Evolutionary conservation across 1,140 invertebrate genomes (phyloP), one percentile per base, ranked within the genome.

Genomic region (Chymomyza costata): DNA sequence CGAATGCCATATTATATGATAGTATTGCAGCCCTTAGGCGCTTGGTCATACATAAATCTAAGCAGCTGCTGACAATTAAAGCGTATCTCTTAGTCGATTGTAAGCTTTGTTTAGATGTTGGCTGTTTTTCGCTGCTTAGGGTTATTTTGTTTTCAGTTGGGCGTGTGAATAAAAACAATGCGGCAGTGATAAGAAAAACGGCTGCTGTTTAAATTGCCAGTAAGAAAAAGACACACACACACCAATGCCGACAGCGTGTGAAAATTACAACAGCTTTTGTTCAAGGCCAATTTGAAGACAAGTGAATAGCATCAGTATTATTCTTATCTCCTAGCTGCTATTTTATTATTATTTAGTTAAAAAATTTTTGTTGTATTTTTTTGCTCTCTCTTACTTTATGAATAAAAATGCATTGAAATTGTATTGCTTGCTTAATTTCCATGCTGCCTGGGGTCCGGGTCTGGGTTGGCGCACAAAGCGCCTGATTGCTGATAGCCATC

Each of bases 401-500:
- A n/a, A n/a, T 30, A 51, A 37, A 57, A 70, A 66, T 76, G 70
- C 70, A 76, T 70, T 46, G 37, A 34, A 31, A 25, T 11, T 11
- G 31, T 47, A 44, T 46, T 1, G 17, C 11, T 25, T 31, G 14
- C 25, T 39, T 38, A 21, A 40, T 39, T 18, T 35, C n/a, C n/a
- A n/a, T n/a, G n/a, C n/a, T n/a, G n/a, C n/a, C n/a, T n/a, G n/a
- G n/a, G n/a, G n/a, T n/a, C n/a, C n/a, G n/a, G n/a, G n/a, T 57
- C 50, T 68, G 34, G 40, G 58, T 31, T 68, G 73, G 68, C 60
- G 68, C 74, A 80, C 73, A 80, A 80, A 80, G 64, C 73, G 73
- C 67, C 73, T 80, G 73, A 80, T 80, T 80, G 73, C 73, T 80
- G 73, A 80, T 80, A 80, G 67, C 64, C 68, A 80, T 80, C 73